Base-by-base conservation (phyloP, 2,888 invertebrate species). In the Zelleria hepariella region DNA sequence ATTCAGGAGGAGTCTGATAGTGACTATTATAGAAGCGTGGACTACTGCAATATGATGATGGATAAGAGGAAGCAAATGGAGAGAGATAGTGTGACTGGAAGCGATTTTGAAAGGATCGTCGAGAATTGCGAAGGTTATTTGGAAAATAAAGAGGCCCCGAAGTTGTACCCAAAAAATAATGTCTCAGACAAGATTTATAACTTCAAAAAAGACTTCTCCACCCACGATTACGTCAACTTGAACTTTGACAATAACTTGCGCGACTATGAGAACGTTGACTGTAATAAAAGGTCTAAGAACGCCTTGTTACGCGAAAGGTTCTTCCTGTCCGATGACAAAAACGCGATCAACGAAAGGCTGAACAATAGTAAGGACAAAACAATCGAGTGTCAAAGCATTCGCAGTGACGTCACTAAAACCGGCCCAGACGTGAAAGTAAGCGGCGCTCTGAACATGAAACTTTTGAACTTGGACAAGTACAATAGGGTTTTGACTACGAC, bases 1-100 rank as follows among this genome's bases (percentile, higher is more conserved):
- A 89, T 89, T 27, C 82, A 87, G 52, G 89, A 89, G 60, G 89
- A 89, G 42, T 84, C 86, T 0, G 89, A 89, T 54, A 86, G 86
- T 23, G 89, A 89, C 59, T 89, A 89, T 59, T 89, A 89, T 64
- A 79, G 81, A 62, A 84, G 86, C 42, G 56, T 89, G 0, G 87
- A 89, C 58, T 89, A 87, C 62, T 81, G 80, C 61, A 86, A 86
- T 24, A 23, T 52, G 24, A 25, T 53, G 21, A 55, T 55, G 32
- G 8, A 52, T 60, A 32, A 62, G 0, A 62, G 63, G 6, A 65
- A 63, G 15, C 61, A 66, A 0, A 61, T 68, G 3, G 68, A 69
- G 0, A 65, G 71, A 2, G 67, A 69, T 7, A 60, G 60, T 23
- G 64, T 57, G 32, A 70, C 49, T 23, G 57, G 67, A 6, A 69